These are phyloP conservation scores for Karalla daura DNA, from an alignment of 2,797 vertebrate genomes.

Conservation along the genomic window DNA sequence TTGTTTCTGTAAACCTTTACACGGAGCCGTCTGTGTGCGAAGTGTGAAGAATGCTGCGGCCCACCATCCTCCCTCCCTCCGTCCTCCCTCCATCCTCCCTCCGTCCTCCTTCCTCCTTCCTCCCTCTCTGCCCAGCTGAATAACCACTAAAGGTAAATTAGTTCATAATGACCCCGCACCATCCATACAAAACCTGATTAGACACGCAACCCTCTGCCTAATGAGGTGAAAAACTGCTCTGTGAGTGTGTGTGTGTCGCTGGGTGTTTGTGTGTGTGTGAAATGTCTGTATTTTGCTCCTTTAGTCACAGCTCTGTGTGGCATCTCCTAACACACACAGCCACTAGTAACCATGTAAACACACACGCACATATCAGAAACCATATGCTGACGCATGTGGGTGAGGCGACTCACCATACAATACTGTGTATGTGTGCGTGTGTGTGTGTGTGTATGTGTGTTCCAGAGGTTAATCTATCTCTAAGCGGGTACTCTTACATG, in stretches of 20 bases:
- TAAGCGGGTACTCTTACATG: too few species aligned
- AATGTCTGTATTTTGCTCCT: slow-evolving; percentile 99
- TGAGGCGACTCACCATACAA: neutral
- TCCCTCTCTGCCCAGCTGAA: slow-evolving; percentile 92
- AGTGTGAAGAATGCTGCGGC: slow-evolving; percentile 13
- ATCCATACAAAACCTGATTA: slow-evolving; percentile 97
- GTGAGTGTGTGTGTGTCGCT: slow-evolving; percentile 80
- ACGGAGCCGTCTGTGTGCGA: neutral
- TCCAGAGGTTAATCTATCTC: neutral
- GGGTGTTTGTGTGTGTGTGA: slow-evolving; percentile 82
- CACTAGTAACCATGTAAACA: slow-evolving; percentile 86
- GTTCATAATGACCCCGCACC: slow-evolving; percentile 95
- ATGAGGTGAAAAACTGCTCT: slow-evolving; percentile 94
- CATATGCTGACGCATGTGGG: slow-evolving; percentile 1
- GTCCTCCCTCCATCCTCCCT: slow-evolving; percentile 71
- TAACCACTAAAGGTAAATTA: slow-evolving; percentile 97
- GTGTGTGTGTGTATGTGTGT: too few species aligned
- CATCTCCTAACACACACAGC: slow-evolving; percentile 88
- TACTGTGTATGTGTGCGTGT: neutral
- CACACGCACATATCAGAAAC: slow-evolving; percentile 76
- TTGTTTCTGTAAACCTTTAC: neutral
- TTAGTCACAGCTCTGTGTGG: slow-evolving; percentile 99
- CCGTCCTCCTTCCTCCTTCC: slow-evolving; percentile 80
- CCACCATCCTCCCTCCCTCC: slow-evolving; percentile 41
- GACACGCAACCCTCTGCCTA: slow-evolving; percentile 98